Percentiles rank a stretch among this genome's conserved stretches.
phyloP scores from a whole-genome alignment of 2,888 invertebrate species.

The Scaptomyza tumidula region DNA sequence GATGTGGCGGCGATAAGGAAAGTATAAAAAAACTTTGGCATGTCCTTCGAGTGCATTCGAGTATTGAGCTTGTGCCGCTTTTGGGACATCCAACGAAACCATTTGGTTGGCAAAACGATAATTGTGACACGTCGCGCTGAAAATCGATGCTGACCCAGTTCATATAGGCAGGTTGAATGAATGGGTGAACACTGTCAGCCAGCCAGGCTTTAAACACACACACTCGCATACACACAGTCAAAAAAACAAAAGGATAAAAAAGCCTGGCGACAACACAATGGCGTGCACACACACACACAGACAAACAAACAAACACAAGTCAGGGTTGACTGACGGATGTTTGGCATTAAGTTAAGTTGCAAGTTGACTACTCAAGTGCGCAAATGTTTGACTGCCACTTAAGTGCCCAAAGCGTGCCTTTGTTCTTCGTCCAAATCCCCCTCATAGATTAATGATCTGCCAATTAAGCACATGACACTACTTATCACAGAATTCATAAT shows the following conservation, averaged over 20 bases:
- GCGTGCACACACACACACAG: constrained; percentile 9
- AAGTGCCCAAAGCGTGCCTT: constrained; percentile 24
- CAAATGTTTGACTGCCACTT: constrained; percentile 78
- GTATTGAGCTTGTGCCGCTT: constrained; percentile 14
- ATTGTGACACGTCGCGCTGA: constrained; percentile 74
- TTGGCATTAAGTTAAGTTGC: constrained; percentile 78
- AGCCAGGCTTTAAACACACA: constrained; percentile 6
- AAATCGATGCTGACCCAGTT: constrained; percentile 81
- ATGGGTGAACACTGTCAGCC: not conserved
- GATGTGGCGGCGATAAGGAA: constrained; percentile 27
- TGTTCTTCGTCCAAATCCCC: constrained; percentile 9
- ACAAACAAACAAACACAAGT: not conserved
- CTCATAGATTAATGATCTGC: constrained; percentile 62
- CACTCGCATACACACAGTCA: not conserved
- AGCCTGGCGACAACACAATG: constrained; percentile 33
- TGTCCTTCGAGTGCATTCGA: constrained; percentile 47
- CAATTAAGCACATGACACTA: constrained; percentile 61
- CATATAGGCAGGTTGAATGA: constrained; percentile 22
- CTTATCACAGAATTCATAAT: constrained; percentile 56
- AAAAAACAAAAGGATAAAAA: not conserved
- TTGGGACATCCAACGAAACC: constrained; percentile 14
- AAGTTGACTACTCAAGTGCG: constrained; percentile 52
- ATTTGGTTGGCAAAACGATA: constrained; percentile 46
- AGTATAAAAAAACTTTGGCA: constrained; percentile 2
- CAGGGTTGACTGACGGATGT: constrained; percentile 49